Base-by-base conservation (phyloP, 1,140 invertebrate genomes). In the Ephestia elutella region DNA sequence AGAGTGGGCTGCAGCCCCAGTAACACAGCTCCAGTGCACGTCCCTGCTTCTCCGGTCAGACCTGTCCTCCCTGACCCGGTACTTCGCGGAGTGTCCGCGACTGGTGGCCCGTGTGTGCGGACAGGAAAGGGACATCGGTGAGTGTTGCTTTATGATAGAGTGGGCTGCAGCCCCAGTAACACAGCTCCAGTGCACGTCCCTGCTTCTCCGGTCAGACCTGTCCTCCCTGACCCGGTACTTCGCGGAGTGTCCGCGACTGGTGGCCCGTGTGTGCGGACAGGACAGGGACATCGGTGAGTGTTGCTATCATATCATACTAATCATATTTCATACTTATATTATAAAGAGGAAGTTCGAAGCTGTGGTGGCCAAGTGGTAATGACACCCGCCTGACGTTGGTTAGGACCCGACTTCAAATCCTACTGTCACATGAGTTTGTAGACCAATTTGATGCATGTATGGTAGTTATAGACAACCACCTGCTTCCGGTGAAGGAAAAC, bases 11-110 rank as follows among this genome's bases (percentile, higher is more conserved):
- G 13, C n/a, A 53, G 51, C n/a, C 0, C 18, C 0, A 15, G n/a
- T 4, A 63, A 54, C 19, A 32, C 25, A 0, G 58, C 66, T 0
- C 56, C 80, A 83, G 62, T 73, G 82, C 17, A 79, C 82, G 0
- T 76, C 75, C 17, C 63, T 87, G 19, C 72, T 82, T 0, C 54
- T 87, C 38, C 66, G 71, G 0, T 60, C 70, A 0, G 54, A 51
- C 1, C 63, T 87, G 19, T 0, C 38, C 13, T n/a, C 62, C 0
- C 63, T 87, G 0, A 56, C 53, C 8, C 55, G 64, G 0, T 87
- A 85, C 62, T 80, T 81, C 49, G 53, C 68, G 0, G 66, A 79
- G 32, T 84, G 82, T 18, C 76, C 82, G 0, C 66, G 71, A n/a
- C 58, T 87, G 0, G 77, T 85, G 11, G 70, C 72, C 0, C 62